Percentiles rank a stretch among this genome's conserved stretches.
Evolutionary conservation across 2,888 invertebrate genomes (phyloP).

Genomic region (Cantharis rufa): DNA sequence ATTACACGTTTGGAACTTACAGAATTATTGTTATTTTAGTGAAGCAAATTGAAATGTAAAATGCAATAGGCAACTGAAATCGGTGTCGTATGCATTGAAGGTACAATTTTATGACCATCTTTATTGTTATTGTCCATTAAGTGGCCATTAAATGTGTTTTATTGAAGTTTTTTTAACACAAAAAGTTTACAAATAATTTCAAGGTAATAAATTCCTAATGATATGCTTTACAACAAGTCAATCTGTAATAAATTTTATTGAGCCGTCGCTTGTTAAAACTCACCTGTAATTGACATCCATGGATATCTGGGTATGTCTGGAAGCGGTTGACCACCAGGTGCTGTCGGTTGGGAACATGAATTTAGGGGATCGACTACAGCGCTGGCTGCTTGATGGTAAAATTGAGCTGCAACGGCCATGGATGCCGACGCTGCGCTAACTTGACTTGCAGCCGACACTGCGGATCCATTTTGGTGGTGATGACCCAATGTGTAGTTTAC

Average conservation of each 20-base stretch:
- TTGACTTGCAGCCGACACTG: slow-evolving; percentile 67
- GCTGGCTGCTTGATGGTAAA: slow-evolving; percentile 83
- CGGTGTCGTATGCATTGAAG: slow-evolving; percentile 37
- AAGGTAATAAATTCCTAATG: slow-evolving; percentile 20
- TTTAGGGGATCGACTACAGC: slow-evolving; percentile 83
- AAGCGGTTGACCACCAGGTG: slow-evolving; percentile 80
- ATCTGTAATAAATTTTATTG: background rate
- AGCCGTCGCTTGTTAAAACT: slow-evolving; percentile 50
- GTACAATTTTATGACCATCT: slow-evolving; percentile 49
- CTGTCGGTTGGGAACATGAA: slow-evolving; percentile 71
- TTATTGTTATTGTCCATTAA: slow-evolving; percentile 54
- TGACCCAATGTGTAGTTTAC: slow-evolving; percentile 80
- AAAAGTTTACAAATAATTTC: slow-evolving; percentile 23
- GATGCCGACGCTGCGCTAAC: slow-evolving; percentile 75
- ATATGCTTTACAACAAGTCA: background rate
- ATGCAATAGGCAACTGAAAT: slow-evolving; percentile 25
- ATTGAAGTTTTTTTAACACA: slow-evolving; percentile 46
- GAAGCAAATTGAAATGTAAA: slow-evolving; percentile 24
- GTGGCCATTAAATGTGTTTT: slow-evolving; percentile 53
- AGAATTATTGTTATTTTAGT: background rate
- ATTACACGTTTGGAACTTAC: slow-evolving; percentile 3
- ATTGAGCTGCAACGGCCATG: slow-evolving; percentile 72
- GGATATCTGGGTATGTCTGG: slow-evolving; percentile 93
- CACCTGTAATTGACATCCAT: slow-evolving; percentile 97
- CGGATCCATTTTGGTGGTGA: slow-evolving; percentile 69